Conservation (phyloP, 2,797 vertebrate species). For the Amniataba percoides region DNA sequence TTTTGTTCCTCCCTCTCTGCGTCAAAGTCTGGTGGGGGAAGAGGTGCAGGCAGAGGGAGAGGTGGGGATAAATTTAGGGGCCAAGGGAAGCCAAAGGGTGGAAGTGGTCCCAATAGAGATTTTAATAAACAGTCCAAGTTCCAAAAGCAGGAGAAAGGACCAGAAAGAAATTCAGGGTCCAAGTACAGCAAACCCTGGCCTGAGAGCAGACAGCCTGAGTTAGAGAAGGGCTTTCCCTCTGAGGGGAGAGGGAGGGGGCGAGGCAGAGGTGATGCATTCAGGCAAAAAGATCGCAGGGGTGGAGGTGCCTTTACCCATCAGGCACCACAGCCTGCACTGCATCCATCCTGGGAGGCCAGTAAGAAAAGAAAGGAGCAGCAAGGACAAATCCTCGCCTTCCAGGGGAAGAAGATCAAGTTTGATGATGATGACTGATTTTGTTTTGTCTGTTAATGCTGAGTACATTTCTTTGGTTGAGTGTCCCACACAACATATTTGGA, state of each 20-base stretch:
- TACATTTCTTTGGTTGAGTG: neutral
- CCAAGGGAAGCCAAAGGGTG: conserved; percentile 25
- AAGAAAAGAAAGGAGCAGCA: conserved; percentile 92
- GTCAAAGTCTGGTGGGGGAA: conserved; percentile 38
- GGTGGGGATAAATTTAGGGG: conserved; percentile 46
- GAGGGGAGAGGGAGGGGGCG: conserved; percentile 74
- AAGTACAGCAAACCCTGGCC: conserved; percentile 35
- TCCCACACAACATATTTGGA: neutral
- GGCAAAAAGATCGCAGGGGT: conserved; percentile 69
- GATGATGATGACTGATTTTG: conserved; percentile 84
- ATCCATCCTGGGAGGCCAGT: conserved; percentile 99
- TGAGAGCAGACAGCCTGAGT: conserved; percentile 3
- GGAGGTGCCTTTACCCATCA: conserved; percentile 58
- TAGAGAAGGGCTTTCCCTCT: conserved; percentile 55
- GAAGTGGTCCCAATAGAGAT: conserved; percentile 28
- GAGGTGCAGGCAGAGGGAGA: conserved; percentile 58
- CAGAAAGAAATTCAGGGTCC: conserved; percentile 33
- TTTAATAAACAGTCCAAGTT: conserved; percentile 56
- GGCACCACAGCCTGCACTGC: conserved; percentile 85
- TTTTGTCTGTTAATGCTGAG: neutral
- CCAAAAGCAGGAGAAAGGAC: conserved; percentile 55
- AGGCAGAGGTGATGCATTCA: conserved; percentile 44
- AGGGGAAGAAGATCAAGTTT: conserved; percentile 97
- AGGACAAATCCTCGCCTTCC: conserved; percentile 92
- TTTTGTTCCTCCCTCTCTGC: conserved; percentile 90